A percentile compares a stretch with the other conserved stretches of the same genome.
These are phyloP conservation scores for Puffinus mauretanicus DNA, from an alignment of 2,113 vertebrate species.

Conservation along the genomic window DNA sequence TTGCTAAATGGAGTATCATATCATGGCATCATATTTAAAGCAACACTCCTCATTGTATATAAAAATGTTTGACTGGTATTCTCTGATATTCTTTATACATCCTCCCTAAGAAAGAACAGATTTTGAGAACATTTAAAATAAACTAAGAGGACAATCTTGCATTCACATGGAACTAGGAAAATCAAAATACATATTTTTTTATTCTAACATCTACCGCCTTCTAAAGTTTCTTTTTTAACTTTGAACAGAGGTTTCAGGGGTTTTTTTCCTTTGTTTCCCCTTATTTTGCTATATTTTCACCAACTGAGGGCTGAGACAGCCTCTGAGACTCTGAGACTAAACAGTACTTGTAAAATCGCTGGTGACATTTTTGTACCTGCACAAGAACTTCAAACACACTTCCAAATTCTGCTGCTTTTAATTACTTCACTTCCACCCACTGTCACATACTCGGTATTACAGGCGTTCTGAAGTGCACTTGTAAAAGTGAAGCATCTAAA, in stretches of 20 bases:
- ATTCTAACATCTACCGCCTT: neutral
- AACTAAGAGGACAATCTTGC: neutral
- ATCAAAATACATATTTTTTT: neutral
- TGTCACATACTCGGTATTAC: neutral
- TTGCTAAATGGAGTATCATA: neutral
- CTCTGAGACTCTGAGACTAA: neutral
- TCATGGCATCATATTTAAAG: neutral
- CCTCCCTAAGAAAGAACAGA: neutral
- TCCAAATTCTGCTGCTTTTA: constrained; percentile 36
- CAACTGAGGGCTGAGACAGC: neutral
- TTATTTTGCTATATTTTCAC: neutral
- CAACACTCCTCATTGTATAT: neutral
- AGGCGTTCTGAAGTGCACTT: neutral
- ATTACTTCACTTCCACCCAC: constrained; percentile 28
- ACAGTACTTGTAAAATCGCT: neutral
- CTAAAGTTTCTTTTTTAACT: neutral
- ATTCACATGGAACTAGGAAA: neutral
- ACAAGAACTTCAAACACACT: constrained; percentile 10
- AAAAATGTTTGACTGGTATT: neutral
- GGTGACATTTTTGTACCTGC: constrained; percentile 4
- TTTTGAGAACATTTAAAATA: neutral
- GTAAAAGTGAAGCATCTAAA: neutral
- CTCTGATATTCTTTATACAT: neutral
- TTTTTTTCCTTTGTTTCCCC: neutral
- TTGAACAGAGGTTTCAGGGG: neutral